phyloP scores from a whole-genome alignment of 1,140 invertebrate species.

The Ceratoteleas bidentatus region DNA sequence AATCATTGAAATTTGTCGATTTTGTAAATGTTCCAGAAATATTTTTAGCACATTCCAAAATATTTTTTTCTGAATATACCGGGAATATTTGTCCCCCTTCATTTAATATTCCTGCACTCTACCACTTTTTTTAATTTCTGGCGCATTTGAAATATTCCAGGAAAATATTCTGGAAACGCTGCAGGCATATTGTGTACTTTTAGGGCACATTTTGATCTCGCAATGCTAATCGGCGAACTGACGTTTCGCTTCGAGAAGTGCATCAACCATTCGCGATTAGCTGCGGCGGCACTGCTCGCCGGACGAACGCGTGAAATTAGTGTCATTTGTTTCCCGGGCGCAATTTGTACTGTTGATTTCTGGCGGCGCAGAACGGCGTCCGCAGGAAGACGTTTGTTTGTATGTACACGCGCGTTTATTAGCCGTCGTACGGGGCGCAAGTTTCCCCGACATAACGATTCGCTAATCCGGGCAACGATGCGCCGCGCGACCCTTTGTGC shows the following conservation, averaged over 20 bases:
- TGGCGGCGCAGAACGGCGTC: not conserved
- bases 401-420: slow-evolving; percentile 21
- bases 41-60: too few relatives aligned
- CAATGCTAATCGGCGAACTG: slow-evolving; percentile 24
- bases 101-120: too few relatives aligned
- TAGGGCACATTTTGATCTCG: slow-evolving; percentile 1
- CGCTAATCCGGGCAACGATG: not conserved
- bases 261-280: slow-evolving; percentile 16
- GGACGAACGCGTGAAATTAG: slow-evolving; percentile 23
- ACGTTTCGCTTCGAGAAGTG: slow-evolving; percentile 6
- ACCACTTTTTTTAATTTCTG: too few relatives aligned
- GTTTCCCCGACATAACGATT: slow-evolving; percentile 19
- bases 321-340: slow-evolving; percentile 26
- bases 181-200: not conserved
- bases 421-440: not conserved
- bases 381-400: slow-evolving; percentile 24
- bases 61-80: too few relatives aligned
- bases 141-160: too few relatives aligned
- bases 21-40: too few relatives aligned
- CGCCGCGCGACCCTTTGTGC: too few relatives aligned
- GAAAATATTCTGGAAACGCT: too few relatives aligned
- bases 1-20: too few relatives aligned
- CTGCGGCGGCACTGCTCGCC: slow-evolving; percentile 11
- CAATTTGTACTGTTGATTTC: slow-evolving; percentile 40
- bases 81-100: too few relatives aligned